Evolutionary conservation across 2,797 vertebrate species (phyloP).

Genomic region (Chrosomus eos): DNA sequence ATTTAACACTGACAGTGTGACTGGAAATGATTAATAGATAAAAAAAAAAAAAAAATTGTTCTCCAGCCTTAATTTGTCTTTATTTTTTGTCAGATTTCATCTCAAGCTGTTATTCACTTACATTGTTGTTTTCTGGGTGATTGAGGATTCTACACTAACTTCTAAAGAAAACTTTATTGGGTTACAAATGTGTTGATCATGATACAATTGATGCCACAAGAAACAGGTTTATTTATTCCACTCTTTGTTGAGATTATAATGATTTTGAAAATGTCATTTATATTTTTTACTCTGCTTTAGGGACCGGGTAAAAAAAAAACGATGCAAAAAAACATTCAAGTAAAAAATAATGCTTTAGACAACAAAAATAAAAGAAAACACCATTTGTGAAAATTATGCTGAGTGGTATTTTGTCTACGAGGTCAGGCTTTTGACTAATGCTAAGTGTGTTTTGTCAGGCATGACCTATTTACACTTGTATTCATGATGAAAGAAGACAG

Average conservation of each 20-base stretch:
- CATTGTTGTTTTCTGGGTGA: neutral
- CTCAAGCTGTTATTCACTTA: neutral
- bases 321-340: neutral
- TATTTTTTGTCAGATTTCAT: neutral
- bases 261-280: neutral
- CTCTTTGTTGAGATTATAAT: neutral
- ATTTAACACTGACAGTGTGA: neutral
- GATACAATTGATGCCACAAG: neutral
- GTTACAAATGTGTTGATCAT: neutral
- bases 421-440: constrained; percentile 1
- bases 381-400: neutral
- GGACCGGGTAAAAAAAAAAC: neutral
- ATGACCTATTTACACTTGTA: constrained; percentile 36
- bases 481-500: constrained; percentile 38
- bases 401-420: constrained; percentile 1
- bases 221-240: neutral
- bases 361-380: neutral
- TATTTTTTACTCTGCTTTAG: neutral
- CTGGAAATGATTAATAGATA: neutral
- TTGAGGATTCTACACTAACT: neutral
- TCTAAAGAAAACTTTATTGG: neutral
- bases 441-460: constrained; percentile 27
- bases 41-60: too few species aligned
- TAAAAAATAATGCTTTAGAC: neutral
- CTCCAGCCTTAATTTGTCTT: neutral